A percentile compares a stretch with the other conserved stretches of the same genome.
phyloP scores from a whole-genome alignment of 2,797 vertebrate genomes.

The Leptodactylus fallax region DNA sequence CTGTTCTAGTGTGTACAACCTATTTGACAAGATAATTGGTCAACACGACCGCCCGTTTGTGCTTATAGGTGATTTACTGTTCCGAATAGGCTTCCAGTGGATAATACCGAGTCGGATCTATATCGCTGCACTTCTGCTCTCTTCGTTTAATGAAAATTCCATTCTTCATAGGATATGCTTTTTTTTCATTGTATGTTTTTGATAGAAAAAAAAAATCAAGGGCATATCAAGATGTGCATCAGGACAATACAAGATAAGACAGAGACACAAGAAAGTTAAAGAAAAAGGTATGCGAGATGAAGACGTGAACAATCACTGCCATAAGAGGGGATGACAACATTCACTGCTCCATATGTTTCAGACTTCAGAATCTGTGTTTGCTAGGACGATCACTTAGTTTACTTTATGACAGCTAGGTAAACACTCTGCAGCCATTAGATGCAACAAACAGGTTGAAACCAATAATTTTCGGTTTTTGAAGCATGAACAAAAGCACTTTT shows the following conservation, averaged over 20 bases:
- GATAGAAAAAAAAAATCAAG: not conserved
- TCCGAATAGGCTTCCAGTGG: not conserved
- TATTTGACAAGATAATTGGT: not conserved
- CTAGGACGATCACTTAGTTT: not conserved
- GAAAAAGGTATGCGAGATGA: not conserved
- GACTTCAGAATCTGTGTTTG: not conserved
- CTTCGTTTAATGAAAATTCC: not conserved
- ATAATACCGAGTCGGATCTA: not conserved
- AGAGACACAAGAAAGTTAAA: not conserved
- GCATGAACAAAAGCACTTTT: not conserved
- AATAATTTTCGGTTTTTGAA: not conserved
- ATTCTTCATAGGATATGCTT: not conserved
- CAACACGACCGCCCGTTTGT: not conserved
- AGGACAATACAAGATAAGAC: not conserved
- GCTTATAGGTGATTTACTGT: not conserved
- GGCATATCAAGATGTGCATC: not conserved
- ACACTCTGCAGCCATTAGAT: not conserved
- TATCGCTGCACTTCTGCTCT: not conserved
- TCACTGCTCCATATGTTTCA: not conserved
- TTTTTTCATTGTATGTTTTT: not conserved
- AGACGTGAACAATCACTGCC: not conserved
- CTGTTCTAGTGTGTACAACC: not conserved
- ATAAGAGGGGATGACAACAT: not conserved
- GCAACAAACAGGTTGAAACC: not conserved
- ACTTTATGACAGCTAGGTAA: not conserved